Base-by-base conservation (phyloP, 2,113 vertebrate genomes). In the Synchiropus splendidus region DNA sequence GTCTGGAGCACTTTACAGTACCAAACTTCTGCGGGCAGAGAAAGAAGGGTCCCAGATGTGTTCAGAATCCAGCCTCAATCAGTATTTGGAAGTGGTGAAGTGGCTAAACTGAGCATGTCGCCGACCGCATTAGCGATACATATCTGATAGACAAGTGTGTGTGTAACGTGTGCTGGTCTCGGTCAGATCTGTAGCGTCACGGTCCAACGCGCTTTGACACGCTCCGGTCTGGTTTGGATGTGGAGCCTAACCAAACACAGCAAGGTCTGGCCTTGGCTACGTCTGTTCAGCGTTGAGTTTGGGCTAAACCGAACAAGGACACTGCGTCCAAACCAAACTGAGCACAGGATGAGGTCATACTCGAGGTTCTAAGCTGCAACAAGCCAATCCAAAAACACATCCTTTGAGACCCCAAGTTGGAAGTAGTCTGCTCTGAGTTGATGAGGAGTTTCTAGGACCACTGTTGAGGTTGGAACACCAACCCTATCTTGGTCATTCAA, bases 131-230 rank as follows among this genome's bases (percentile, higher is more conserved):
- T 74, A 71, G 68, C 66, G 62, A 54, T 51, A 63, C 54, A 54
- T 62, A 68, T 70, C 58, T 54, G 38, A 58, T 46, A 46, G 61
- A 58, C 62, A 56, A 58, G 64, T 70, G 64, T 46, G 57, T 66
- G 64, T 64, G 59, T 57, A 43, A 45, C 36, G 52, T 48, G 59
- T 18, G 33, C 35, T 6, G 54, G 64, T 64, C 33, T 42, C 44
- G 45, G 45, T 78, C 45, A 72, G 69, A 80, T 84, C 79, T 77
- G 21, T 31, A 1, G 48, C 12, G 64, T 80, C 70, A 81, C 48
- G 67, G 54, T 78, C 73, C 42, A 75, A 83, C 55, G 37, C 31
- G 45, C 60, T 63, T 18, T 51, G 79, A 81, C 78, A 75, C 50
- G 47, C 57, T 42, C 38, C 12, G 55, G 55, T 60, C 77, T 70